These are phyloP conservation scores for Drosophila trichaetosa DNA, from an alignment of 2,888 invertebrate genomes.

Conservation along the genomic window DNA sequence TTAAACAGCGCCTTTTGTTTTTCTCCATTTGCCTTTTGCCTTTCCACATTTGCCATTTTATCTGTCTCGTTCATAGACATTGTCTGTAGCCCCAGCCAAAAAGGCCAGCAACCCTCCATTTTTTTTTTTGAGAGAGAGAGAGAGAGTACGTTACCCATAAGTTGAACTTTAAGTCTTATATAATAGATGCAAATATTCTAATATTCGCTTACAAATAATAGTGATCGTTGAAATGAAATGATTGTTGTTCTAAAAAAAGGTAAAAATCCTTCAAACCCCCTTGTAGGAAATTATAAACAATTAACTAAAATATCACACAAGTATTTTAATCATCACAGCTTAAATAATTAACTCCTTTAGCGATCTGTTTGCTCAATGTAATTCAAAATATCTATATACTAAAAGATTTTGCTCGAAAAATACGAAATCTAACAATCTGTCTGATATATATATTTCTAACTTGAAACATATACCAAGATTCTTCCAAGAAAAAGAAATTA, in stretches of 20 bases:
- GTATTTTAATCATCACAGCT: not conserved
- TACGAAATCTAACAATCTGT: not conserved
- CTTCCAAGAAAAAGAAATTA: not conserved
- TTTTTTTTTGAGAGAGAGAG: too few species aligned
- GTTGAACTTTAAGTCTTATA: conserved; percentile 16
- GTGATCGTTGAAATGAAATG: not conserved
- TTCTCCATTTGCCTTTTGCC: conserved; percentile 26
- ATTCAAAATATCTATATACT: not conserved
- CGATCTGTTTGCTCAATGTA: not conserved
- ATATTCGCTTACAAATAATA: too few species aligned
- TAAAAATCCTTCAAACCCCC: rapidly evolving
- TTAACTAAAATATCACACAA: not conserved
- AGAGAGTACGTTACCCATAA: not conserved
- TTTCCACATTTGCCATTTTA: conserved; percentile 47
- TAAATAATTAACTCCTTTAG: not conserved
- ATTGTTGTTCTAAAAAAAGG: not conserved
- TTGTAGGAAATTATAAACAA: not conserved
- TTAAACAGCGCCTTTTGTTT: conserved; percentile 62
- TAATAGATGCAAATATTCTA: not conserved
- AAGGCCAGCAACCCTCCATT: conserved; percentile 27
- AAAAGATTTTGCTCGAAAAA: not conserved
- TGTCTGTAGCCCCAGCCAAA: conserved; percentile 36
- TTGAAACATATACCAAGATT: not conserved
- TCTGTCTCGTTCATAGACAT: conserved; percentile 44
- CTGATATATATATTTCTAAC: not conserved